Conservation (phyloP, 2,113 vertebrate genomes). For the Thinocorus orbignyianus region DNA sequence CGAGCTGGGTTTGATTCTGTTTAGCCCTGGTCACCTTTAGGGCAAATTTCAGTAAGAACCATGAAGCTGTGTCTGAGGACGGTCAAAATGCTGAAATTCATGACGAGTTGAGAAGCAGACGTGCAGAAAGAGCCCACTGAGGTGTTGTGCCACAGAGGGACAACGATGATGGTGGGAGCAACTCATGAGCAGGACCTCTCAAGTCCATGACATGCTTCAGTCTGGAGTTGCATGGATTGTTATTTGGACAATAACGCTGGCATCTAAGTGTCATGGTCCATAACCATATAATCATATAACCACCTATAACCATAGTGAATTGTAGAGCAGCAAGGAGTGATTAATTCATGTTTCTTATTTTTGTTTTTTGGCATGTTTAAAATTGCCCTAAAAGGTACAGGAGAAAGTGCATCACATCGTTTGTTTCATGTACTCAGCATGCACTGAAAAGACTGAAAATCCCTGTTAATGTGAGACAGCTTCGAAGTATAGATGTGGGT, state of each 20-base stretch:
- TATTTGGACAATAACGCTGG: background rate
- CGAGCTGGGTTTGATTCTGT: background rate
- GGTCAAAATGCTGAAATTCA: background rate
- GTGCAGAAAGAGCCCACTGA: background rate
- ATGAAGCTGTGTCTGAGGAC: background rate
- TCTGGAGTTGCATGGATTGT: background rate
- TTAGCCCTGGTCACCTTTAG: background rate
- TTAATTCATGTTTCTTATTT: background rate
- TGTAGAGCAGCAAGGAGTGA: background rate
- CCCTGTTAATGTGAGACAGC: background rate
- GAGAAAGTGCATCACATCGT: background rate
- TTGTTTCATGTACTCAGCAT: background rate
- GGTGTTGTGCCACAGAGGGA: background rate
- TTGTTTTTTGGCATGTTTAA: background rate
- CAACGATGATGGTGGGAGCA: accelerated
- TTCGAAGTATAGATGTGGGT: background rate
- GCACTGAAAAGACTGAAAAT: background rate
- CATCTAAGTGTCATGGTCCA: no score
- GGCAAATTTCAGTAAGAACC: background rate
- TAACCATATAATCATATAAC: background rate
- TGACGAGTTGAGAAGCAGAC: background rate
- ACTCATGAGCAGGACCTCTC: background rate
- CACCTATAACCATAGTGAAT: background rate
- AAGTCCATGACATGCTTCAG: background rate
- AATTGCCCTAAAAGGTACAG: background rate